Evolutionary conservation across 2,888 invertebrate species (phyloP).

Genomic region (Tipula lateralis): DNA sequence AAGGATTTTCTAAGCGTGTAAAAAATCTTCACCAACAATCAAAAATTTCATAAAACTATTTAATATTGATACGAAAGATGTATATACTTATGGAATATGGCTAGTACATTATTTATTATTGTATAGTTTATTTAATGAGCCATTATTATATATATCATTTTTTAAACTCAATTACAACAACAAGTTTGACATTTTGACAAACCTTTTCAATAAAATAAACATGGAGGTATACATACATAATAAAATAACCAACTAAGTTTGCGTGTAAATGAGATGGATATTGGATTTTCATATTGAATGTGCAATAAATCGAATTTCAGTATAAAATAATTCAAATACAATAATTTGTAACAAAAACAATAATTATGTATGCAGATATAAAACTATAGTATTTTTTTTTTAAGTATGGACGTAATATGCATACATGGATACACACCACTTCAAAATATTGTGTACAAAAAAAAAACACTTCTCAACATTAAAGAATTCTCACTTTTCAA

Average conservation of each 20-base stretch:
- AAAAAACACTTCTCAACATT: conserved; percentile 27
- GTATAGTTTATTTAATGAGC: background rate
- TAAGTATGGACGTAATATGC: background rate
- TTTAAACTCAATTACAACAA: background rate
- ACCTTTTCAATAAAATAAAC: background rate
- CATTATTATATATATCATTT: background rate
- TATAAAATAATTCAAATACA: background rate
- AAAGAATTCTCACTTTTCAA: conserved; percentile 2
- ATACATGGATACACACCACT: background rate
- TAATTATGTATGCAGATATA: background rate
- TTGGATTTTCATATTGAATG: background rate
- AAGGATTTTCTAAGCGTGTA: background rate
- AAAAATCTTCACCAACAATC: background rate
- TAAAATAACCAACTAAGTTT: background rate
- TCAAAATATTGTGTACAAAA: background rate
- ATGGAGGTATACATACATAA: background rate
- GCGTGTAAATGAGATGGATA: background rate
- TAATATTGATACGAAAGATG: background rate
- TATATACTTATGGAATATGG: background rate
- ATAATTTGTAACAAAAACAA: background rate
- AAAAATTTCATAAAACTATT: background rate
- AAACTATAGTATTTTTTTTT: background rate
- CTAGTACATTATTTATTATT: background rate
- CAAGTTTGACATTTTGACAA: conserved; percentile 16
- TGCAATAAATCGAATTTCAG: background rate